These are phyloP conservation scores for Herpetotheres cachinnans DNA, from an alignment of 2,113 vertebrate species.

Conservation along the genomic window DNA sequence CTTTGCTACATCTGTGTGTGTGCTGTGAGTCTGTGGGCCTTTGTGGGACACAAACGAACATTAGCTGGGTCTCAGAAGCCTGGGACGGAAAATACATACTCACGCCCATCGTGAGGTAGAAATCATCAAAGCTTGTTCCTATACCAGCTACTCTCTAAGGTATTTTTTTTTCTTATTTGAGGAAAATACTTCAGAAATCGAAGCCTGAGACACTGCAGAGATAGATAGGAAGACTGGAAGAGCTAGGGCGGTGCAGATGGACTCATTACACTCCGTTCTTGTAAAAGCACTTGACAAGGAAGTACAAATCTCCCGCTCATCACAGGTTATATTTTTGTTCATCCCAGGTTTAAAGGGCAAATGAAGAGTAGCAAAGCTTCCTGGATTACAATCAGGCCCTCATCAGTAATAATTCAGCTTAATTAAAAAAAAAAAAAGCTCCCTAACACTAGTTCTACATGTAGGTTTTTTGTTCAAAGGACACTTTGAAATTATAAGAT, in stretches of 20 bases:
- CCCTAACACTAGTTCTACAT: background rate
- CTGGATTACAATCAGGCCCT: background rate
- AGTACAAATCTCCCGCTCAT: background rate
- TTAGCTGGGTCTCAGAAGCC: background rate
- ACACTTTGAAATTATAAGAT: background rate
- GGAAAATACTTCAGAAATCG: background rate
- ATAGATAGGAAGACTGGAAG: background rate
- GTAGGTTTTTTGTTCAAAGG: background rate
- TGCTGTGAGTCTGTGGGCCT: background rate
- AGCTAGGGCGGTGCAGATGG: background rate
- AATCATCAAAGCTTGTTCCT: background rate
- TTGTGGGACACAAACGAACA: slow-evolving; percentile 22
- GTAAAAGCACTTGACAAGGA: background rate
- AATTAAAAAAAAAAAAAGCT: background rate
- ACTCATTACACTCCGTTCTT: background rate
- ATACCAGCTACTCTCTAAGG: background rate
- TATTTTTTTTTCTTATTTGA: background rate
- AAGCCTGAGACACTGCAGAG: background rate
- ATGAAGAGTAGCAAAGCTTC: background rate
- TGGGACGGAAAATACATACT: background rate
- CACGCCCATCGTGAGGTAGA: background rate
- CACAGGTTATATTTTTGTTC: background rate
- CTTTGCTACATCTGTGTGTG: slow-evolving; percentile 5
- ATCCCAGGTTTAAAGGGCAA: background rate
- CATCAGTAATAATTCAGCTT: background rate